A percentile compares a stretch with the other conserved stretches of the same genome.
Evolutionary conservation across 2,888 invertebrate species (phyloP).

Genomic region (Leptopilina myrica): DNA sequence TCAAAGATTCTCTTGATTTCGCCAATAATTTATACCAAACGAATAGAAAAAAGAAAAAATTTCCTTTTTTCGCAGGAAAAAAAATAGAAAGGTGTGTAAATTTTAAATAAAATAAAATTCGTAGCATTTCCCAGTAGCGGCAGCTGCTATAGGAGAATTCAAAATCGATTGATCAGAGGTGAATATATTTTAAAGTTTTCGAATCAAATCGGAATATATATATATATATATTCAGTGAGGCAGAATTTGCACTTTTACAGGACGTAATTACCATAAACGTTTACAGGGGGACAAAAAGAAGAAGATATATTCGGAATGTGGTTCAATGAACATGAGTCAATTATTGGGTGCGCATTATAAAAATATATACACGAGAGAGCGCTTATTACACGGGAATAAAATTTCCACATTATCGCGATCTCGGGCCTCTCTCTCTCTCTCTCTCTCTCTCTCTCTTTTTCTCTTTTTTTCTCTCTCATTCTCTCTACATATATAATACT

Average conservation of each 20-base stretch:
- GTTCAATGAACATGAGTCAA: conserved; percentile 36
- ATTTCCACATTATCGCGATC: conserved; percentile 20
- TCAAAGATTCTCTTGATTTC: no score
- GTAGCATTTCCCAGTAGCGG: no score
- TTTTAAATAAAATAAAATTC: no score
- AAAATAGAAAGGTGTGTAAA: no score
- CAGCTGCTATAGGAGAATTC: not conserved
- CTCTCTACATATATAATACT: conserved; percentile 7
- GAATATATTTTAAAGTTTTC: not conserved
- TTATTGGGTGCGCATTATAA: conserved; percentile 19
- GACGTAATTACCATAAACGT: conserved; percentile 19
- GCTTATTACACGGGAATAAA: conserved; percentile 20
- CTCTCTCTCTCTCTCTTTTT: no score
- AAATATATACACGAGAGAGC: conserved; percentile 24
- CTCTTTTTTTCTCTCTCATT: no score
- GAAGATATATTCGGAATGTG: not conserved
- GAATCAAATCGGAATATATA: conserved; percentile 4
- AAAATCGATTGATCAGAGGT: not conserved
- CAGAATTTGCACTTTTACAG: not conserved
- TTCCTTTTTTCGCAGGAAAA: no score
- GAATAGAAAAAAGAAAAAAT: no score
- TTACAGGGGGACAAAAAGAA: conserved; percentile 16
- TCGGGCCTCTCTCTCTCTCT: not conserved
- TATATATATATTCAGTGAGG: not conserved
- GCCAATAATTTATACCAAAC: no score